Conservation (phyloP, 2,888 invertebrate species). For the Nudaria mundana region DNA sequence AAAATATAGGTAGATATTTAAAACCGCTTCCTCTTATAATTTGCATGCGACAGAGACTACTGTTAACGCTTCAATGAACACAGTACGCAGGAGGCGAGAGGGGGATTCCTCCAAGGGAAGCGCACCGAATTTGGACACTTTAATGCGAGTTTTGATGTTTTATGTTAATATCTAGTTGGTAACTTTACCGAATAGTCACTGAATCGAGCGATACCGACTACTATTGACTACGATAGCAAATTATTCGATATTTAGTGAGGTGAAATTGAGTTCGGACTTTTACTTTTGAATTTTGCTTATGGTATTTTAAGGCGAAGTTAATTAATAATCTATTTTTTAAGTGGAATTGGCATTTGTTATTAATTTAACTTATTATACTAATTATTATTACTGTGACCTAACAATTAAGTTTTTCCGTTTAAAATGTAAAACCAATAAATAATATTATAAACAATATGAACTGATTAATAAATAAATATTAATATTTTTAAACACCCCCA, state of each 20-base stretch:
- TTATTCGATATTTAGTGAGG: slow-evolving; percentile 33
- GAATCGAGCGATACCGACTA: slow-evolving; percentile 42
- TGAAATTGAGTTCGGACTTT: slow-evolving; percentile 5
- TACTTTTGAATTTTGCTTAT: neutral
- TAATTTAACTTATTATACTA: too few species aligned
- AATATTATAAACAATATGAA: too few species aligned
- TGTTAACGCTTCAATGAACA: slow-evolving; percentile 52
- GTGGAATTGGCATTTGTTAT: too few species aligned
- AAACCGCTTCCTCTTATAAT: slow-evolving; percentile 20
- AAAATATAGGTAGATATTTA: neutral
- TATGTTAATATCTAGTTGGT: slow-evolving; percentile 69
- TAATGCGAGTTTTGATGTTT: slow-evolving; percentile 80
- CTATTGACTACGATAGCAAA: slow-evolving; percentile 34
- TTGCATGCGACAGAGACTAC: slow-evolving; percentile 31
- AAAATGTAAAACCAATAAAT: too few species aligned
- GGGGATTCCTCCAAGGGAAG: slow-evolving; percentile 57
- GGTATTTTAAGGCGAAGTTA: neutral
- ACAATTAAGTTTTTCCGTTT: too few species aligned
- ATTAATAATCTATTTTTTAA: too few species aligned
- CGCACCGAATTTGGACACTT: slow-evolving; percentile 69
- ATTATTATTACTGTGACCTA: too few species aligned
- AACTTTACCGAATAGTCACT: slow-evolving; percentile 64
- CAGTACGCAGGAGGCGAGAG: slow-evolving; percentile 47
- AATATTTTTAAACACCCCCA: too few species aligned
- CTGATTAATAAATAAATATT: too few species aligned